Conservation (phyloP, 2,113 vertebrate genomes). For the Naja naja region DNA sequence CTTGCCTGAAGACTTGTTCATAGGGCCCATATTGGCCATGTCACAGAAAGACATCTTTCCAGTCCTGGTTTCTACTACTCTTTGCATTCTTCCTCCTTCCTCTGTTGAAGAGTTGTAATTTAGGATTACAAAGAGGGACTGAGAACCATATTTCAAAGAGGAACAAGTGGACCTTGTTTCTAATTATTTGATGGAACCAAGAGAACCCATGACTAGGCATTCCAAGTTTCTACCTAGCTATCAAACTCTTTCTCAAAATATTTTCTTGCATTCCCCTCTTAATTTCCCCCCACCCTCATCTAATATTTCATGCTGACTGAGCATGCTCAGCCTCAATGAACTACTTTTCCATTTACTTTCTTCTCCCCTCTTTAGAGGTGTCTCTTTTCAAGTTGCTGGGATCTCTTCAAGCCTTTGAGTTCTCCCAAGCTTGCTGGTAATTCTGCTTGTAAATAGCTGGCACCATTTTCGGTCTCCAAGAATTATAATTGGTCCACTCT, state of each 20-base stretch:
- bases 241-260: background rate
- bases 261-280: background rate
- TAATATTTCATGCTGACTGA: background rate
- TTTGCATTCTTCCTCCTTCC: background rate
- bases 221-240: background rate
- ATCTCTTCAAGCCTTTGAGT: background rate
- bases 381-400: background rate
- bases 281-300: background rate
- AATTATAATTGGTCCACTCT: background rate
- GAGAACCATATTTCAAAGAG: background rate
- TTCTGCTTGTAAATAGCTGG: background rate
- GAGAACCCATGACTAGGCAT: background rate
- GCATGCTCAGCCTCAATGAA: background rate
- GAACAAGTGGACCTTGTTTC: background rate
- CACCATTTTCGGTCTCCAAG: background rate
- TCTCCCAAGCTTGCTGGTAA: background rate
- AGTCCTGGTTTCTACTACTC: background rate
- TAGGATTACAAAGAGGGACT: background rate
- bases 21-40: background rate
- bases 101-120: background rate
- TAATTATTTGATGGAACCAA: background rate
- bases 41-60: background rate
- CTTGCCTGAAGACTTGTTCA: background rate
- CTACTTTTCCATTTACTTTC: background rate
- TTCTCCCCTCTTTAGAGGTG: background rate